Evolutionary conservation across 2,888 invertebrate genomes (phyloP).

Genomic region (Pseudoips prasinana): DNA sequence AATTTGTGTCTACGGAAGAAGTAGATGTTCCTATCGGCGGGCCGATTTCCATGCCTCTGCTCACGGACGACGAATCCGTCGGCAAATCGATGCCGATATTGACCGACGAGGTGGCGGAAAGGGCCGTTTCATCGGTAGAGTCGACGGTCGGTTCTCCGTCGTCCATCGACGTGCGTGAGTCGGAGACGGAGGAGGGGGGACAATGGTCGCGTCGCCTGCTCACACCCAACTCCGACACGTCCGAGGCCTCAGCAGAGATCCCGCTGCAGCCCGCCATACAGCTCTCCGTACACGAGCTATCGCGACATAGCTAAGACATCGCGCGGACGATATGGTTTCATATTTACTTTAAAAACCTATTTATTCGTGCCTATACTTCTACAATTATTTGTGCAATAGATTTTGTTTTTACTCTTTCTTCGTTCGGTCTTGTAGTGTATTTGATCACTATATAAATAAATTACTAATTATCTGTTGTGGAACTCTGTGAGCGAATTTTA

Average conservation of each 20-base stretch:
- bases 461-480: conserved; percentile 30
- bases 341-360: conserved; percentile 25
- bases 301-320: conserved; percentile 49
- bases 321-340: not conserved
- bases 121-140: conserved; percentile 52
- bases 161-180: conserved; percentile 50
- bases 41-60: conserved; percentile 82
- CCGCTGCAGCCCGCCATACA: conserved; percentile 67
- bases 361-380: conserved; percentile 33
- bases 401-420: conserved; percentile 21
- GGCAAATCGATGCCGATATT: conserved; percentile 71
- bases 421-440: conserved; percentile 22
- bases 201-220: conserved; percentile 60
- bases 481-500: conserved; percentile 21
- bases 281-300: conserved; percentile 56
- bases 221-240: conserved; percentile 63
- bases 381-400: conserved; percentile 34
- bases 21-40: conserved; percentile 50
- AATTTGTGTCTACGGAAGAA: conserved; percentile 54
- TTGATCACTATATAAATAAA: conserved; percentile 21
- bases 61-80: conserved; percentile 74
- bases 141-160: conserved; percentile 52
- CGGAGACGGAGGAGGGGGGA: conserved; percentile 50
- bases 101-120: conserved; percentile 59
- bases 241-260: conserved; percentile 66